Conservation (phyloP, 2,113 vertebrate species). For the Notarius quadriscutis region DNA sequence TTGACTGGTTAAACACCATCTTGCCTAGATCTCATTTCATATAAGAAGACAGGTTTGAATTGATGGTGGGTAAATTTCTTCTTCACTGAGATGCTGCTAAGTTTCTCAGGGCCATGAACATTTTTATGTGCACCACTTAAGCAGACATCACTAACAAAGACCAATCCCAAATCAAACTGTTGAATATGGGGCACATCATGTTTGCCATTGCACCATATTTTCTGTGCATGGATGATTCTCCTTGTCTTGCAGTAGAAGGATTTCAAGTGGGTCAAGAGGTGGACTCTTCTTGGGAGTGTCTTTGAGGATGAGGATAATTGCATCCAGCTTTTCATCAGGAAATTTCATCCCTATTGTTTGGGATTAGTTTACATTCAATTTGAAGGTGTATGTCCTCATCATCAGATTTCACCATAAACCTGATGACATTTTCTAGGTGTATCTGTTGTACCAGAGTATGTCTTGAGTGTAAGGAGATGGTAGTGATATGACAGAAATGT, state of each 20-base stretch:
- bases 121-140: background rate
- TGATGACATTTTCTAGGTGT: background rate
- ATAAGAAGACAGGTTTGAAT: background rate
- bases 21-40: too few relatives aligned
- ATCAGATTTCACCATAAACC: background rate
- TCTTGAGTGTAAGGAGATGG: background rate
- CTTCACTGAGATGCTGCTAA: background rate
- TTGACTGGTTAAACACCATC: too few relatives aligned
- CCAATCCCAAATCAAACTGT: background rate
- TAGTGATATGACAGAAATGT: too few relatives aligned
- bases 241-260: too few relatives aligned
- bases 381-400: background rate
- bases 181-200: background rate
- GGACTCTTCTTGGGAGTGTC: too few relatives aligned
- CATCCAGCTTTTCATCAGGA: too few relatives aligned
- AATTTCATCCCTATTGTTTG: too few relatives aligned
- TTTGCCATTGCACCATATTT: too few relatives aligned
- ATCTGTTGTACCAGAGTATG: background rate
- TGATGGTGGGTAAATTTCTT: background rate
- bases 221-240: too few relatives aligned
- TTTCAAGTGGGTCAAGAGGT: too few relatives aligned
- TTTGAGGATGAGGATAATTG: too few relatives aligned
- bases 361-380: too few relatives aligned
- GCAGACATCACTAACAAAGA: background rate
- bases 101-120: background rate